phyloP scores from a whole-genome alignment of 2,888 invertebrate species.

The Drosophila cognata region DNA sequence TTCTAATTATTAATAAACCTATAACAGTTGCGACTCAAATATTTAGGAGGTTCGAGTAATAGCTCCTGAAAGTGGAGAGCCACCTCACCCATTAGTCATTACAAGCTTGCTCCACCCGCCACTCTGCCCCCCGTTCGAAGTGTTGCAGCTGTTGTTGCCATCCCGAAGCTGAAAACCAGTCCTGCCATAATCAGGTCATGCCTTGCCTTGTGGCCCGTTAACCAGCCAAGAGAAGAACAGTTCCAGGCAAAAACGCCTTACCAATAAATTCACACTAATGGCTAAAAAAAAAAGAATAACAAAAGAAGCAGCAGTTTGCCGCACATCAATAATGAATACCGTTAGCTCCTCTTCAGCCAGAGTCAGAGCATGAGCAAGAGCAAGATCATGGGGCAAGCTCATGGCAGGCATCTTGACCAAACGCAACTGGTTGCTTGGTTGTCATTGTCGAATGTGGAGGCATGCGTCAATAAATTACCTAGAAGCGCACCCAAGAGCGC shows the following conservation, averaged over 20 bases:
- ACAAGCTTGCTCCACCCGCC: background rate
- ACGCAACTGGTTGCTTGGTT: constrained; percentile 64
- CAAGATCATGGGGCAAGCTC: constrained; percentile 40
- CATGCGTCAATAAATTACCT: constrained; percentile 76
- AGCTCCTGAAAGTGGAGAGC: constrained; percentile 1
- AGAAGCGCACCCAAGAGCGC: constrained; percentile 66
- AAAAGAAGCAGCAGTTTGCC: constrained; percentile 27
- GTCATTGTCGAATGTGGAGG: constrained; percentile 76
- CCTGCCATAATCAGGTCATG: constrained; percentile 77
- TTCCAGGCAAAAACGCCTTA: constrained; percentile 52
- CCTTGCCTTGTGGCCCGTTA: constrained; percentile 51
- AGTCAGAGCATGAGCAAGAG: constrained; percentile 18
- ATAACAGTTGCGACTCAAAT: background rate
- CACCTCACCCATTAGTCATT: constrained; percentile 2
- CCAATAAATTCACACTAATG: constrained; percentile 74
- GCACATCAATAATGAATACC: constrained; percentile 75
- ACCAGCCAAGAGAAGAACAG: constrained; percentile 47
- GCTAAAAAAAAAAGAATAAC: constrained; percentile 30
- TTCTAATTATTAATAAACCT: background rate
- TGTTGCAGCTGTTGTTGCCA: constrained; percentile 21
- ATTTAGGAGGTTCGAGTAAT: background rate
- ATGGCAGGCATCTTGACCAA: constrained; percentile 55
- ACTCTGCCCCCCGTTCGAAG: background rate
- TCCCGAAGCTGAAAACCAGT: constrained; percentile 55
- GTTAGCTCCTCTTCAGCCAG: constrained; percentile 46